A percentile compares a stretch with the other conserved stretches of the same genome.
phyloP scores from a whole-genome alignment of 2,113 vertebrate genomes.

The Erythrolamprus reginae region DNA sequence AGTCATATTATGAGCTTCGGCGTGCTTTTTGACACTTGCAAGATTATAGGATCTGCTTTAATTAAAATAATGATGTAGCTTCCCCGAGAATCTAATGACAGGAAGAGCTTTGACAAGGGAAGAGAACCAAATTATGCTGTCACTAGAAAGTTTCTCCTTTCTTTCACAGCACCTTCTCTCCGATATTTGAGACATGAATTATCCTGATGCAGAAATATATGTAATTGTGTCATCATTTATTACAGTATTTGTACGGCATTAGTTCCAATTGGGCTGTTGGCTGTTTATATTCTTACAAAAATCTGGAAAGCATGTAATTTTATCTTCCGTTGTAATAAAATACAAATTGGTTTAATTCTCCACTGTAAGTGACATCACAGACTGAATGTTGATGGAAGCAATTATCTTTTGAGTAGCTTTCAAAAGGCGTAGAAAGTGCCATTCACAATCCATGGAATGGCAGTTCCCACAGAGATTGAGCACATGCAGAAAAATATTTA shows the following conservation, averaged over 20 bases:
- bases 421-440: background rate
- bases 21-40: background rate
- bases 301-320: background rate
- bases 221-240: background rate
- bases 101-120: background rate
- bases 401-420: background rate
- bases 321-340: background rate
- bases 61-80: background rate
- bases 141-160: background rate
- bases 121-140: background rate
- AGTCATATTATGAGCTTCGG: background rate
- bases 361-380: background rate
- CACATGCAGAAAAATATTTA: background rate
- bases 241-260: background rate
- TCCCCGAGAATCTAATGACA: background rate
- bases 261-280: background rate
- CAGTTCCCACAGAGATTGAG: background rate
- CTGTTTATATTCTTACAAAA: background rate
- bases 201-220: conserved; percentile 11
- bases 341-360: background rate
- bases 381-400: background rate
- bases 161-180: background rate
- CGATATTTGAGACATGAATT: background rate
- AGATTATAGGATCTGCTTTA: background rate
- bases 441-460: background rate